phyloP scores from a whole-genome alignment of 2,888 invertebrate genomes.

The Agriopis leucophaearia region DNA sequence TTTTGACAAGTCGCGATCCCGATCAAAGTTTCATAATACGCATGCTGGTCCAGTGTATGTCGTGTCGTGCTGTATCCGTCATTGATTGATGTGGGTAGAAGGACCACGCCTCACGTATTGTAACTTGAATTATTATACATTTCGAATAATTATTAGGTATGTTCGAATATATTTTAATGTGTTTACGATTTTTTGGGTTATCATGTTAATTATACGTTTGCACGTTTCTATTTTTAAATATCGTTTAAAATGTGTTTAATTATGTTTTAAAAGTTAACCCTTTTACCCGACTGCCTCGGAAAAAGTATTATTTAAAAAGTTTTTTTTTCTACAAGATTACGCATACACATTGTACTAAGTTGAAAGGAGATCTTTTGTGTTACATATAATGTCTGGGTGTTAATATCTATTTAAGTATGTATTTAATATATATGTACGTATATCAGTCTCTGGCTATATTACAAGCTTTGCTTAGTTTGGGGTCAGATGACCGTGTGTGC shows the following conservation, averaged over 20 bases:
- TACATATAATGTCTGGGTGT: no score
- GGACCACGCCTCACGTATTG: constrained; percentile 50
- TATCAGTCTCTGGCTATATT: no score
- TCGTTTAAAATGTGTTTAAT: constrained; percentile 1
- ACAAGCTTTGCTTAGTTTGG: no score
- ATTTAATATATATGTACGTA: no score
- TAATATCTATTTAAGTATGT: no score
- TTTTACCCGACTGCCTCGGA: background rate
- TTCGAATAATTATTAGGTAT: constrained; percentile 52
- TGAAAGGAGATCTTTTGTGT: no score
- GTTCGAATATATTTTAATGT: constrained; percentile 32
- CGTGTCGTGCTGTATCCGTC: constrained; percentile 11
- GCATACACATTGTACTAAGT: no score
- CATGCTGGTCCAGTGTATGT: background rate
- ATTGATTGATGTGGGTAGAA: constrained; percentile 54
- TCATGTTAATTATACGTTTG: constrained; percentile 33
- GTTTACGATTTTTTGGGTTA: constrained; percentile 29
- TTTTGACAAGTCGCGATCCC: no score
- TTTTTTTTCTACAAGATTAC: no score
- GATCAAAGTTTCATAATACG: no score
- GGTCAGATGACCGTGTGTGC: no score
- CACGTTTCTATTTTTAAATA: constrained; percentile 12
- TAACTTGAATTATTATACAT: constrained; percentile 38
- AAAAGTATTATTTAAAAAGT: background rate
- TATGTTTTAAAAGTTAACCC: background rate